phyloP scores from a whole-genome alignment of 2,797 vertebrate genomes.

The Enteromius radiatus region DNA sequence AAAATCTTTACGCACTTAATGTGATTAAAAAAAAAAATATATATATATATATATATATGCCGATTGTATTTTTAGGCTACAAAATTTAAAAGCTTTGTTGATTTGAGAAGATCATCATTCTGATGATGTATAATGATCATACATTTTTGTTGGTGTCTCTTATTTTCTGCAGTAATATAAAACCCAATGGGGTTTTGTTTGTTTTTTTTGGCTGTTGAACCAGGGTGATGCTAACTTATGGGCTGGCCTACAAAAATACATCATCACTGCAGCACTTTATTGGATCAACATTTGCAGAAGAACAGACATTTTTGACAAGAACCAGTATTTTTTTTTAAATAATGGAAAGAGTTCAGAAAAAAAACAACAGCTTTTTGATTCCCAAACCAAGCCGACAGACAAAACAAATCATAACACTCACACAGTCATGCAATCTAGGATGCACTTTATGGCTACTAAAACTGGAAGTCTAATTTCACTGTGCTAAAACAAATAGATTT shows the following conservation, averaged over 20 bases:
- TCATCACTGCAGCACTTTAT: neutral
- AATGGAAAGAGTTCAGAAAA: neutral
- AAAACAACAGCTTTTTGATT: slow-evolving; percentile 2
- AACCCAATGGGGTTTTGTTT: neutral
- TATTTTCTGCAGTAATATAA: neutral
- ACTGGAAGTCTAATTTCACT: neutral
- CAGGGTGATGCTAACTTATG: slow-evolving; percentile 2
- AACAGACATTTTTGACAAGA: neutral
- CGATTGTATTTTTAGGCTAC: neutral
- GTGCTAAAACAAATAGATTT: neutral
- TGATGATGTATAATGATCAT: neutral
- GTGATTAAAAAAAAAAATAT: neutral
- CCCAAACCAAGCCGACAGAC: neutral
- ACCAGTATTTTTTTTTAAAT: neutral
- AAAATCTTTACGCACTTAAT: neutral
- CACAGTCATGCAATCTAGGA: neutral
- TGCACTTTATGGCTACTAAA: neutral
- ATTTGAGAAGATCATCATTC: neutral
- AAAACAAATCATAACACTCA: neutral
- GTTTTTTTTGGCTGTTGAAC: neutral
- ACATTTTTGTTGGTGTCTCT: neutral
- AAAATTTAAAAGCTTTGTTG: neutral
- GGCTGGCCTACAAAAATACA: neutral
- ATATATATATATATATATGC: no score
- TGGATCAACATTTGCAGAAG: neutral